Percentiles rank a stretch among this genome's conserved stretches.
Evolutionary conservation across 2,113 vertebrate genomes (phyloP).

Genomic region (Nannobrachium achirus): DNA sequence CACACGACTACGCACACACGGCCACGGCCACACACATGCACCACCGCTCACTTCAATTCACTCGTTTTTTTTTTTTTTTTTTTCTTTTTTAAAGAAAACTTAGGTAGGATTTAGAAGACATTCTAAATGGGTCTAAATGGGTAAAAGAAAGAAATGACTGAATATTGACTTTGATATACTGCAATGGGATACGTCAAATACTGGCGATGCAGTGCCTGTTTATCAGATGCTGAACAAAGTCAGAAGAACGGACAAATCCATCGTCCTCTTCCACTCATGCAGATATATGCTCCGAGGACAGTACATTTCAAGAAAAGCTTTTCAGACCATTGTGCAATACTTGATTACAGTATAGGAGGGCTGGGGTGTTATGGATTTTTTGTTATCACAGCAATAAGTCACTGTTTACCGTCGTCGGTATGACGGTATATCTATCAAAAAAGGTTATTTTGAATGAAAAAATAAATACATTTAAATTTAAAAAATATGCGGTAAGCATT

Average conservation of each 20-base stretch:
- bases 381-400: no score
- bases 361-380: no score
- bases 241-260: background rate
- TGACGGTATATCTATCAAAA: no score
- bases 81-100: slow-evolving; percentile 12
- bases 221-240: slow-evolving; percentile 19
- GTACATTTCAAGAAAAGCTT: slow-evolving; percentile 2
- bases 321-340: background rate
- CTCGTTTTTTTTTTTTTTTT: no score
- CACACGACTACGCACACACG: no score
- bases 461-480: no score
- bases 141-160: slow-evolving; percentile 7
- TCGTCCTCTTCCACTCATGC: slow-evolving; percentile 4
- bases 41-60: no score
- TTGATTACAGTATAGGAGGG: slow-evolving; percentile 3
- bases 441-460: no score
- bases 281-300: background rate
- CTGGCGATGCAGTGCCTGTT: slow-evolving; percentile 21
- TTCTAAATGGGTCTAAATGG: no score
- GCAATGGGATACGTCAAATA: slow-evolving; percentile 4
- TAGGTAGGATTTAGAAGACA: background rate
- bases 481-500: no score
- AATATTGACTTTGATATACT: slow-evolving; percentile 16
- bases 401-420: no score
- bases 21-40: no score